Conservation (phyloP, 2,888 invertebrate species). For the Mamestra brassicae region DNA sequence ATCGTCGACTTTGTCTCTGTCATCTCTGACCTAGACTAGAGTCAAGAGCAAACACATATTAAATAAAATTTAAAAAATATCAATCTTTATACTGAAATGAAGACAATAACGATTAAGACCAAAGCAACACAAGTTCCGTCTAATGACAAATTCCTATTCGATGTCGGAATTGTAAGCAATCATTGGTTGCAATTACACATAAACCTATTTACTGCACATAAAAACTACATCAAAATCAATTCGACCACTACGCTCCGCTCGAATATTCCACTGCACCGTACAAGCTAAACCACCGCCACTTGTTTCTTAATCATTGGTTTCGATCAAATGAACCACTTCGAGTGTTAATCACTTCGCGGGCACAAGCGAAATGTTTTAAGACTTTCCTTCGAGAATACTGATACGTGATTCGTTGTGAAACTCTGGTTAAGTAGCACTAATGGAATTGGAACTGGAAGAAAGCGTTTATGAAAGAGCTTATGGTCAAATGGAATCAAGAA, state of each 20-base stretch:
- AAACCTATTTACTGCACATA: not conserved
- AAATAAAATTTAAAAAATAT: no score
- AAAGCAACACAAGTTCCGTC: not conserved
- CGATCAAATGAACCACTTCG: conserved; percentile 78
- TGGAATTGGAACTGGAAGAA: conserved; percentile 2
- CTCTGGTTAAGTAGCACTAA: conserved; percentile 31
- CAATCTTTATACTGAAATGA: not conserved
- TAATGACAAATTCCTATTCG: not conserved
- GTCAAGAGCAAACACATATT: no score
- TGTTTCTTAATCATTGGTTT: conserved; percentile 60
- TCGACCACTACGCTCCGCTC: conserved; percentile 35
- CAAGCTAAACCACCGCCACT: conserved; percentile 54
- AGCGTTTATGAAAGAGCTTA: conserved; percentile 2
- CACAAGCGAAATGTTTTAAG: conserved; percentile 60
- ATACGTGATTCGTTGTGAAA: conserved; percentile 50
- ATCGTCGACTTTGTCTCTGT: no score
- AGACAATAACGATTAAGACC: not conserved
- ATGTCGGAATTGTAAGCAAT: not conserved
- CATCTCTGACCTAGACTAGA: no score
- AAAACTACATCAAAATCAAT: conserved; percentile 27
- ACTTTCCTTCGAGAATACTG: conserved; percentile 59
- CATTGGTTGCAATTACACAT: not conserved
- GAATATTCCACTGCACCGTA: conserved; percentile 28
- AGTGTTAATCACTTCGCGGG: conserved; percentile 81
- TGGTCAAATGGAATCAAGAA: not conserved